Evolutionary conservation across 2,797 vertebrate genomes (phyloP).

Genomic region (Arrhamphus sclerolepis): DNA sequence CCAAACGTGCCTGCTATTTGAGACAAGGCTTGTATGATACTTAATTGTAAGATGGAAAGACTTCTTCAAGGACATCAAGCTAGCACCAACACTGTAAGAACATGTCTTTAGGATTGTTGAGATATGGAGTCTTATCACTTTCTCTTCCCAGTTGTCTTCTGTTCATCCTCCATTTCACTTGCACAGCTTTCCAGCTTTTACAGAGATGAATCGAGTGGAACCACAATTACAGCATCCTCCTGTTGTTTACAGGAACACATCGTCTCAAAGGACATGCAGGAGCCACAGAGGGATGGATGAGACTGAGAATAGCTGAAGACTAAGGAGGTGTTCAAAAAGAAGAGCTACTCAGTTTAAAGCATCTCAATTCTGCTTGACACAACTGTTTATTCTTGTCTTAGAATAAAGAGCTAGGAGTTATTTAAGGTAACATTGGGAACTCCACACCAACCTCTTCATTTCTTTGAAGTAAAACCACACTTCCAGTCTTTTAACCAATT

Average conservation of each 20-base stretch:
- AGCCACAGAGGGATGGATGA: conserved; percentile 17
- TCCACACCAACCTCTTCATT: conserved; percentile 23
- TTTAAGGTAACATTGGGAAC: too few relatives aligned
- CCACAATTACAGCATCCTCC: conserved; percentile 65
- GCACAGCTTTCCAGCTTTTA: conserved; percentile 43
- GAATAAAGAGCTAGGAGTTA: conserved; percentile 7
- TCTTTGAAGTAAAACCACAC: conserved; percentile 13
- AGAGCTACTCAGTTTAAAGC: too few relatives aligned
- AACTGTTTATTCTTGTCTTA: too few relatives aligned
- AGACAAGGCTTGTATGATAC: too few relatives aligned
- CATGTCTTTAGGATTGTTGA: conserved; percentile 12
- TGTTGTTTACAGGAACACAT: conserved; percentile 63
- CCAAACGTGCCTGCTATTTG: too few relatives aligned
- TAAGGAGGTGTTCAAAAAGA: too few relatives aligned
- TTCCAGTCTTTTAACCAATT: too few relatives aligned
- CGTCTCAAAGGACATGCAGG: conserved; percentile 44
- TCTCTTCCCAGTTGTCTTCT: conserved; percentile 11
- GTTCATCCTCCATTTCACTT: conserved; percentile 22
- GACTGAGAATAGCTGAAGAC: conserved; percentile 4
- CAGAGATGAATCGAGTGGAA: conserved; percentile 62
- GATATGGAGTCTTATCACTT: conserved; percentile 19
- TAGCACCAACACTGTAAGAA: neutral
- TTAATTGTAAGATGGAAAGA: too few relatives aligned
- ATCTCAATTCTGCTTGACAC: conserved; percentile 4
- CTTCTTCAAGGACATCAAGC: conserved; percentile 3